Evolutionary conservation across 2,797 vertebrate species (phyloP), one percentile per base, ranked within the genome.

Genomic region (Echeneis naucrates): DNA sequence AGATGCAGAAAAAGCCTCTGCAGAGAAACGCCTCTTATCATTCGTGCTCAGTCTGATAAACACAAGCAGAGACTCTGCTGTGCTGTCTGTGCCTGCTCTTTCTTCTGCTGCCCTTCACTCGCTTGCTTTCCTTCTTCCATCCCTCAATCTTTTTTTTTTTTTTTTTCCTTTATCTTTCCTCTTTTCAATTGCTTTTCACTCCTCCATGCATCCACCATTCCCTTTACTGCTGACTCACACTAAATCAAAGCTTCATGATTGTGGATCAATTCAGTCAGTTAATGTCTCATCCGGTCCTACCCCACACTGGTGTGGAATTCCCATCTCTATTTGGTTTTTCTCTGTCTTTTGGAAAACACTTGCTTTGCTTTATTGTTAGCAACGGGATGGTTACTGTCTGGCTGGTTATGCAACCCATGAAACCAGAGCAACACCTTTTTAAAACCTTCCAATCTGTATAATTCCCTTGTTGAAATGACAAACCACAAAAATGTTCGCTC

Each of bases 171-270:
- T n/a, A 3, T 57, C 57, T 67, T 13, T 62, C 47, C 48, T 24
- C 11, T 8, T n/a, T n/a, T 44, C 8, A 16, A n/a, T 44, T 48
- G 5, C 63, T 50, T 44, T 21, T 69, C 66, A 27, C 38, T 47
- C 55, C 19, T 58, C 45, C 16, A 45, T 76, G 68, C 68, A 65
- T 65, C 64, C 44, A 72, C 16, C 33, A 4, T 23, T 64, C 62
- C 21, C 44, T 75, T 70, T 67, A 3, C 51, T 58, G 86, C 87
- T 90, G 86, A 89, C 61, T 84, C 80, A 71, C 60, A 23, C 59
- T 48, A 48, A 84, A 77, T 85, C 75, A 75, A 71, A 90, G 81
- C 78, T 59, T 75, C 68, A 63, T 81, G 54, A 21, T 50, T 59
- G 68, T 42, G 33, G 67, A 80, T 86, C 54, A 24, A 79, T 81